Percentiles rank a stretch among this genome's conserved stretches.
phyloP scores from a whole-genome alignment of 2,888 invertebrate genomes.

The Drosophila rellima region DNA sequence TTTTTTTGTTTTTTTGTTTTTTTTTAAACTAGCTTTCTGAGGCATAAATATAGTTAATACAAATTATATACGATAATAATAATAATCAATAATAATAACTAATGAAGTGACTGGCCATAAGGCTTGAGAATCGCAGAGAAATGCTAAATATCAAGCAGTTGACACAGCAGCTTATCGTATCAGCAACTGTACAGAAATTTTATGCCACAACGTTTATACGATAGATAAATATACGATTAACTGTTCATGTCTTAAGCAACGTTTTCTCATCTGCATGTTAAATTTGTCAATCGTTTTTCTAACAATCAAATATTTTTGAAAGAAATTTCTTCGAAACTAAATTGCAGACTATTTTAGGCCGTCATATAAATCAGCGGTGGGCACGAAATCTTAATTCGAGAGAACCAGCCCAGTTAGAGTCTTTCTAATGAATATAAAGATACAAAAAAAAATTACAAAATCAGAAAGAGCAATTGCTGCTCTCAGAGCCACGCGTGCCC shows the following conservation, averaged over 20 bases:
- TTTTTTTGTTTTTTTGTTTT: slow-evolving; percentile 28
- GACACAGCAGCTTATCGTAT: slow-evolving; percentile 21
- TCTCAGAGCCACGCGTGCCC: no score
- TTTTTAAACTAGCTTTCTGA: slow-evolving; percentile 30
- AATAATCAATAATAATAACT: neutral
- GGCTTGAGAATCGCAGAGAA: slow-evolving; percentile 20
- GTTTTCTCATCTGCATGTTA: slow-evolving; percentile 12
- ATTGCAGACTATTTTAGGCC: no score
- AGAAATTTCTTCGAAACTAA: no score
- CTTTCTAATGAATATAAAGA: no score
- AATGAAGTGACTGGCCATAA: slow-evolving; percentile 16
- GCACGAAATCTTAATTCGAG: no score
- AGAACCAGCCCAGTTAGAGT: no score
- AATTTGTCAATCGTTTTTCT: neutral
- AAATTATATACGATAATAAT: neutral
- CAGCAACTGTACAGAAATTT: slow-evolving; percentile 43
- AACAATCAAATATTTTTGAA: no score
- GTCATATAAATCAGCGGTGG: no score
- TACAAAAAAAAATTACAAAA: no score
- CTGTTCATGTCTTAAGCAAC: slow-evolving; percentile 6
- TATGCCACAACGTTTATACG: slow-evolving; percentile 25
- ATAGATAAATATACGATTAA: slow-evolving; percentile 9
- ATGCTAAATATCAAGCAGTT: slow-evolving; percentile 29
- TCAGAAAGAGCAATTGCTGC: no score
- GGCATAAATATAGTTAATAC: slow-evolving; percentile 20